Percentiles rank a stretch among this genome's conserved stretches.
phyloP scores from a whole-genome alignment of 2,888 invertebrate genomes.

The Ennomos erosarius region DNA sequence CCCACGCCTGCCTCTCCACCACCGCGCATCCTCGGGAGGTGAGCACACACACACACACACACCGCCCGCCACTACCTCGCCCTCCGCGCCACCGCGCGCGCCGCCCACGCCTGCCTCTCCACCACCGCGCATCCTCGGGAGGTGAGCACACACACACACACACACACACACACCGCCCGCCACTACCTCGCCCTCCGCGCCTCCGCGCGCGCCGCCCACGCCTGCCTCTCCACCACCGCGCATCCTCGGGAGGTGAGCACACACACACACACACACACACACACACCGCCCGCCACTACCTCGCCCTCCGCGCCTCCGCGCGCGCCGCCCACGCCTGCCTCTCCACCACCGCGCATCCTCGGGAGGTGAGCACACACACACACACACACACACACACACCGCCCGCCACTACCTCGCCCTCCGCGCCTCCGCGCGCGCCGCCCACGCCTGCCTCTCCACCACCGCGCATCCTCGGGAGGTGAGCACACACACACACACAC shows the following conservation, averaged over 20 bases:
- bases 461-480: constrained; percentile 91
- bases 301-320: constrained; percentile 82
- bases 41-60: constrained; percentile 44
- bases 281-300: constrained; percentile 91
- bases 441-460: constrained; percentile 93
- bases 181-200: constrained; percentile 88
- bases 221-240: constrained; percentile 91
- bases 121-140: constrained; percentile 91
- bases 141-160: constrained; percentile 70
- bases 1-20: constrained; percentile 93
- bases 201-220: constrained; percentile 86
- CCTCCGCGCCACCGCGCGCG: constrained; percentile 79
- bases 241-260: constrained; percentile 89
- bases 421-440: constrained; percentile 75
- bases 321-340: constrained; percentile 90
- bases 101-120: constrained; percentile 92
- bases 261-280: constrained; percentile 45
- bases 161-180: too few relatives aligned
- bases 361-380: constrained; percentile 84
- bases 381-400: too few relatives aligned
- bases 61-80: constrained; percentile 91
- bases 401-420: constrained; percentile 90
- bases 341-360: constrained; percentile 90
- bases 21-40: constrained; percentile 91
- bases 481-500: constrained; percentile 45